Evolutionary conservation across 1,140 invertebrate genomes (phyloP), one percentile per base, ranked within the genome.

Genomic region (Macrobrachium nipponense): DNA sequence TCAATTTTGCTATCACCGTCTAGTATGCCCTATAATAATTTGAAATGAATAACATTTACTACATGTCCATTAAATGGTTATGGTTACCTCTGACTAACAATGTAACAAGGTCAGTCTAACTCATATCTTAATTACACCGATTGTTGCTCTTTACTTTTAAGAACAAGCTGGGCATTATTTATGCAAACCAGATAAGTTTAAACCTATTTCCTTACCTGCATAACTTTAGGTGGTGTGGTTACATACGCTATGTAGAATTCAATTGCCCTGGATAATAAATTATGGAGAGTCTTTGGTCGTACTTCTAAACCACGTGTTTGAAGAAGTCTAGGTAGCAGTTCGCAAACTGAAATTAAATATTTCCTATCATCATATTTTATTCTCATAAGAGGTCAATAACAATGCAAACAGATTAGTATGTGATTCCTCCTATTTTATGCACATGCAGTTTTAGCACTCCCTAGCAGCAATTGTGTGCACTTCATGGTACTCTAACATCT

Each of bases 201-300:
- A 66, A 66, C 4, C 8, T 0, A 78, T 14, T 27, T 61, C 23
- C 78, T 62, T 20, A 87, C 86, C 86, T 87, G 86, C 73, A 82
- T 58, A 8, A 87, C 75, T 44, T 82, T 87, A 6, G 80, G 66
- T 5, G 86, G 64, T 10, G 86, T 87, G 43, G 86, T 87, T 20
- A 82, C 80, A 77, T 87, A 87, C 5, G 86, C 75, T 2, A 93
- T 90, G 89, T 93, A 92, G 89, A 93, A 94, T 89, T 94, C 93
- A 72, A 93, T 92, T n/a, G 92, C 91, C 90, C 93, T 93, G 87
- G 93, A 91, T 59, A 94, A 91, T 88, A 96, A 91, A 85, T 94
- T 92, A 89, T 95, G 93, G 59, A 96, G 91, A 62, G 94, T 91
- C 89, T 95, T 93, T 62, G 94, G 91, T 84, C 94, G 93, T 82